phyloP scores from a whole-genome alignment of 2,797 vertebrate genomes.

The Mormyrops attenuatus region DNA sequence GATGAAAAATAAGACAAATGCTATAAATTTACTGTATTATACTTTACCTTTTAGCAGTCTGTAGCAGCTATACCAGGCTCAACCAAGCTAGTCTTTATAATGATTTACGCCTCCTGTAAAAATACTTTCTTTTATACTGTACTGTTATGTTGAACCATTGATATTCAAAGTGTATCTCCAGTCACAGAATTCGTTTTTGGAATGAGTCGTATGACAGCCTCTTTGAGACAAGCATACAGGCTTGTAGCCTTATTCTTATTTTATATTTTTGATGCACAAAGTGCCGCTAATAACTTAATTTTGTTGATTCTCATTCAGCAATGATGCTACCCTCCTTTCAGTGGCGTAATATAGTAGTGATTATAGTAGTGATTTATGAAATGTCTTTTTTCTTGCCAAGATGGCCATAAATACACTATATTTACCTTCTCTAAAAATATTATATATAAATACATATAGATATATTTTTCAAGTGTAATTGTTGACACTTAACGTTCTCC shows the following conservation, averaged over 20 bases:
- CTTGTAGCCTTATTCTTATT: constrained; percentile 78
- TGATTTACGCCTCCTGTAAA: constrained; percentile 35
- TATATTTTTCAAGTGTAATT: constrained; percentile 81
- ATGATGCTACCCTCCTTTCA: constrained; percentile 53
- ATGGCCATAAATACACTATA: constrained; percentile 69
- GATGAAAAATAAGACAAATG: constrained; percentile 32
- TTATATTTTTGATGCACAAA: constrained; percentile 72
- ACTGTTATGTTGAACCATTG: constrained; percentile 34
- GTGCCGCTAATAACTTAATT: constrained; percentile 62
- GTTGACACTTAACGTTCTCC: constrained; percentile 62
- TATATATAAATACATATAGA: constrained; percentile 69
- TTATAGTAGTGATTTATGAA: constrained; percentile 57
- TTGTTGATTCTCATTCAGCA: constrained; percentile 63
- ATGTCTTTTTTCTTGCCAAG: constrained; percentile 72
- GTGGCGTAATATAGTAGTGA: constrained; percentile 52
- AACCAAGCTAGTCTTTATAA: constrained; percentile 42
- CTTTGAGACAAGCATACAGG: constrained; percentile 63
- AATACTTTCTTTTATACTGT: constrained; percentile 34
- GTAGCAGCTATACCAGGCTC: constrained; percentile 59
- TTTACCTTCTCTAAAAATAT: constrained; percentile 69
- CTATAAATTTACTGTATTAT: constrained; percentile 14
- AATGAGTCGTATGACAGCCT: constrained; percentile 53
- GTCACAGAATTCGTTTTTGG: constrained; percentile 36
- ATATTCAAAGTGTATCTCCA: constrained; percentile 45
- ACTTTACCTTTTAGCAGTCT: constrained; percentile 59